These are phyloP conservation scores for Adelognathus sp. DNA, from an alignment of 2,888 invertebrate species.

Conservation along the genomic window DNA sequence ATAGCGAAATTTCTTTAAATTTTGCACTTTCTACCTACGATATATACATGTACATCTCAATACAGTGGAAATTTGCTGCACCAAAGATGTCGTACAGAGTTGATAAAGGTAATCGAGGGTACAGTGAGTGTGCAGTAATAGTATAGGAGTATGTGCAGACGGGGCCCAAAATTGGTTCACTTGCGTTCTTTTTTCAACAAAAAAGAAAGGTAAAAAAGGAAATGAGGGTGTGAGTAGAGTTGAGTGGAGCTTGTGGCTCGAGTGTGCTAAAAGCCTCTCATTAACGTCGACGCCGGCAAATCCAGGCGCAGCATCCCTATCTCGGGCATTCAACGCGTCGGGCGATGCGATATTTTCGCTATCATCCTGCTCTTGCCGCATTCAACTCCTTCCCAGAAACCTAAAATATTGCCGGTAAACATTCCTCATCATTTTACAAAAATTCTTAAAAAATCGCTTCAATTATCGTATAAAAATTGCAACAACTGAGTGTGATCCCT, in stretches of 20 bases:
- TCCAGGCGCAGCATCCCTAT: neutral
- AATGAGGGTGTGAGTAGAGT: constrained; percentile 12
- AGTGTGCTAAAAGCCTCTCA: constrained; percentile 42
- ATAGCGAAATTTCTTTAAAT: neutral
- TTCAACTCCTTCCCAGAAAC: too few relatives aligned
- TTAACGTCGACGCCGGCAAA: constrained; percentile 29
- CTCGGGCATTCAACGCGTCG: too few relatives aligned
- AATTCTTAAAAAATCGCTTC: too few relatives aligned
- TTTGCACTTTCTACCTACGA: neutral
- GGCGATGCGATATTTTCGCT: too few relatives aligned
- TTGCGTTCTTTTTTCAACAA: neutral
- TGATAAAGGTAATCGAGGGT: neutral
- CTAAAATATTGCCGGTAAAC: too few relatives aligned
- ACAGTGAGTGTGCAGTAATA: neutral
- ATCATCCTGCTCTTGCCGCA: too few relatives aligned
- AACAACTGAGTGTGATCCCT: too few relatives aligned
- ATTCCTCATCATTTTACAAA: too few relatives aligned
- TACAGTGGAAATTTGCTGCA: neutral
- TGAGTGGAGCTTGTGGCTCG: neutral
- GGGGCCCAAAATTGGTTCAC: constrained; percentile 10
- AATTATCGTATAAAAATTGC: too few relatives aligned
- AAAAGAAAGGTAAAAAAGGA: neutral
- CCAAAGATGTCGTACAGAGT: neutral
- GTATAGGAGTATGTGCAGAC: neutral
- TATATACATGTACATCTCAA: neutral